phyloP scores from a whole-genome alignment of 2,113 vertebrate species.

The Hirundichthys speculiger region DNA sequence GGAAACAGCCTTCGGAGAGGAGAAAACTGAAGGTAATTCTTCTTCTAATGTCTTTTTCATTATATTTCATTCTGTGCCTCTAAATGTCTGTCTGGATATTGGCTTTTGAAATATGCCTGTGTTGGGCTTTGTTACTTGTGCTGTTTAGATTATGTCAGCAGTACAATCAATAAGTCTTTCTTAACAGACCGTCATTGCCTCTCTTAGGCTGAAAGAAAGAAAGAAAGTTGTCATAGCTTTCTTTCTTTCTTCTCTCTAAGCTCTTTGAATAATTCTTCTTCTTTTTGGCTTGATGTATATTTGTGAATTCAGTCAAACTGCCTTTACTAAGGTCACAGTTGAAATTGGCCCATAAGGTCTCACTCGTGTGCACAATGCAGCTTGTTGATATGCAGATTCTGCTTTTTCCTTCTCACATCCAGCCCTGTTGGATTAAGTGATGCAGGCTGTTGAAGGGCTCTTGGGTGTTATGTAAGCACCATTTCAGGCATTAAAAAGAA shows the following conservation, averaged over 20 bases:
- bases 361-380: conserved; percentile 15
- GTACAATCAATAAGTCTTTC: conserved; percentile 1
- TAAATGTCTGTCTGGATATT: neutral
- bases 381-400: conserved; percentile 45
- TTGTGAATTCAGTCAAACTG: conserved; percentile 1
- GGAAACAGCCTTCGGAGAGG: conserved; percentile 91
- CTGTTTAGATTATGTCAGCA: conserved; percentile 1
- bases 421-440: conserved; percentile 42
- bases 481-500: conserved; percentile 47
- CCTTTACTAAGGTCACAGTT: conserved; percentile 51
- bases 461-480: conserved; percentile 55
- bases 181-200: conserved; percentile 15
- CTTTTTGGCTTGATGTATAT: conserved; percentile 14
- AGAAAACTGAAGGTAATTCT: conserved; percentile 88
- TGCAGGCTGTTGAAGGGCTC: conserved; percentile 24
- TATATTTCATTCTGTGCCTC: neutral
- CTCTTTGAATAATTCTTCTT: conserved; percentile 15
- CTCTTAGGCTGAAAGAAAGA: conserved; percentile 20
- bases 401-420: conserved; percentile 29
- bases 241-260: conserved; percentile 7
- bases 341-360: conserved; percentile 23
- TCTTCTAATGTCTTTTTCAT: neutral
- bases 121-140: neutral
- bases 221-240: conserved; percentile 25
- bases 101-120: conserved; percentile 1